Base-by-base conservation (phyloP, 2,797 vertebrate species). In the Sebastes miniatus region DNA sequence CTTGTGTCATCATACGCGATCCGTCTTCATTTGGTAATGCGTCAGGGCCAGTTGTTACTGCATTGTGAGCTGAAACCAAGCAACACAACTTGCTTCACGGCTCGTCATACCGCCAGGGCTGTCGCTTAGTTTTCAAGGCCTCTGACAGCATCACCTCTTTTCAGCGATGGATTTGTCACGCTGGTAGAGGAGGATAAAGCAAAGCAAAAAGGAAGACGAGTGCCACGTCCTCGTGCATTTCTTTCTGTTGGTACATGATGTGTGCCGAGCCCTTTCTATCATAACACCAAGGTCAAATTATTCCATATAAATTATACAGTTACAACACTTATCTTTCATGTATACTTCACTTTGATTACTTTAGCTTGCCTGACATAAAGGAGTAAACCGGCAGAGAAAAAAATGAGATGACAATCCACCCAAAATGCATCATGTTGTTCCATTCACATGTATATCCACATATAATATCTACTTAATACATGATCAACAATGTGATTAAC, bases 21-120 rank as follows among this genome's bases (percentile, higher is more conserved):
- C 93, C 67, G 72, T 95, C 95, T 94, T 94, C 90, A 95, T 95
- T 93, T 93, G 86, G 22, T 47, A 79, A 62, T 65, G 80, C 87
- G 88, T 92, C 94, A 91, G 81, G 65, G 81, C 75, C 65, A 4
- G 79, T 90, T 71, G 89, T 80, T 69, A 34, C 83, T 61, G 80
- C 80, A 82, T 59, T 77, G 81, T 83, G 86, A 86, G 85, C 81
- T 84, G 87, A 88, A 92, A 93, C 89, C 81, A 88, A 89, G 91
- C 90, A 88, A 88, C 81, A 20, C 88, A 56, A 83, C 87, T 83
- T 88, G 73, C 83, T 83, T 83, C 73, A 73, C 58, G 25, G 83
- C 83, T 85, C 69, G 81, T 90, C 89, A 81, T 88, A 69, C 84
- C 43, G 52, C 57, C 84, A 58, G 64, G 77, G 78, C 77, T 85